phyloP scores from a whole-genome alignment of 30 jellyfish, hydroid and myxozoan genomes.

The Aurelia coerulea region DNA sequence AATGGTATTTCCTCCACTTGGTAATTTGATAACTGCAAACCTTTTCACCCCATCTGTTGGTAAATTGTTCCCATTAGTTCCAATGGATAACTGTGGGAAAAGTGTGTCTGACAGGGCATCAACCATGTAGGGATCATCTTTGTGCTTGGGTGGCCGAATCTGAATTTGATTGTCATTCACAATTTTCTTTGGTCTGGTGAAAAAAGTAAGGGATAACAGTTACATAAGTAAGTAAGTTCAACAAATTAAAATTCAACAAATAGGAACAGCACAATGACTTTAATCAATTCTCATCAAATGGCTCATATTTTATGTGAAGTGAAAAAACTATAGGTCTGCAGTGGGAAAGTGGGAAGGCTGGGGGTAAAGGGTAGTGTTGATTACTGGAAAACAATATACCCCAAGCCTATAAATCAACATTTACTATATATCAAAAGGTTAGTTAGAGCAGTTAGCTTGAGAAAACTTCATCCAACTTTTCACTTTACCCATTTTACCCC shows the following conservation, averaged over 20 bases:
- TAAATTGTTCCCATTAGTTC: slow-evolving; percentile 8
- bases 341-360: no score
- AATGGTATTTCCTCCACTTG: slow-evolving; percentile 61
- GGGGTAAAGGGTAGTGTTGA: no score
- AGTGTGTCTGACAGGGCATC: slow-evolving; percentile 83
- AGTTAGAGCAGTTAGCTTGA: background rate
- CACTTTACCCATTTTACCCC: no score
- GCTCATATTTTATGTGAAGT: no score
- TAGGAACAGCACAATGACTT: no score
- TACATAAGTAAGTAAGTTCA: background rate
- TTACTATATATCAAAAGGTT: no score
- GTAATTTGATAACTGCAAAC: slow-evolving; percentile 60
- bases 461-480: background rate
- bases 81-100: slow-evolving; percentile 83
- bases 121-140: slow-evolving; percentile 87
- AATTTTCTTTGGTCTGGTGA: slow-evolving; percentile 83
- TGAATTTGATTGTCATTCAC: slow-evolving; percentile 16
- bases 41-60: slow-evolving; percentile 9
- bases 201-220: background rate
- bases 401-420: no score
- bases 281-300: no score
- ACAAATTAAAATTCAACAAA: background rate
- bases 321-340: no score
- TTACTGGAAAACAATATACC: no score
- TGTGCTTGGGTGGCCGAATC: slow-evolving; percentile 55